phyloP scores from a whole-genome alignment of 2,113 vertebrate species.

The Percopsis transmontana region DNA sequence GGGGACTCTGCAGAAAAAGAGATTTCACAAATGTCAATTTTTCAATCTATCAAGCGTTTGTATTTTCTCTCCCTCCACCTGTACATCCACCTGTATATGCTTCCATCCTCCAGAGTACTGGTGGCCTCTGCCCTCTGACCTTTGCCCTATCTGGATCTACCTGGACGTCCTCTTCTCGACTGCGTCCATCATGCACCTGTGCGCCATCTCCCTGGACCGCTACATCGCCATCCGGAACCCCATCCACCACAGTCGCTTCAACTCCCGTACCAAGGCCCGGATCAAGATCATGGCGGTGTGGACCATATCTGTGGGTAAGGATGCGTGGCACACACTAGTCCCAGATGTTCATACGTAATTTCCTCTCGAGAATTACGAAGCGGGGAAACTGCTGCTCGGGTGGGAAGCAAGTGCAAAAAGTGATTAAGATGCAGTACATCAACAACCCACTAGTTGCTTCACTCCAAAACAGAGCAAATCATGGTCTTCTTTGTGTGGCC shows the following conservation, averaged over 20 bases:
- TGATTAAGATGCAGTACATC: no score
- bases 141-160: conserved; percentile 96
- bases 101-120: conserved; percentile 79
- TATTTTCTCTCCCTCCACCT: not conserved
- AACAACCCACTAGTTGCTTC: no score
- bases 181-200: conserved; percentile 97
- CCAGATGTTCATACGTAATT: no score
- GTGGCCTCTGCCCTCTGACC: conserved; percentile 88
- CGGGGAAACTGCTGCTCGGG: no score
- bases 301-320: conserved; percentile 94
- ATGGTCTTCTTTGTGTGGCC: no score
- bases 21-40: no score
- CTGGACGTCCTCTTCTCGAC: conserved; percentile 96
- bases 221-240: conserved; percentile 95
- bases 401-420: no score
- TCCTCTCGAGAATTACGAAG: no score
- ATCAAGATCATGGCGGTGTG: conserved; percentile 94
- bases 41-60: conserved; percentile 4
- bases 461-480: no score
- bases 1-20: no score
- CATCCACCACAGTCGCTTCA: conserved; percentile 94
- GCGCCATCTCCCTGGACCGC: conserved; percentile 95
- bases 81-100: no score
- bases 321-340: not conserved
- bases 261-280: conserved; percentile 93